Evolutionary conservation across 2,888 invertebrate species (phyloP), one percentile per base, ranked within the genome.

Genomic region (Euzophera pinguis): DNA sequence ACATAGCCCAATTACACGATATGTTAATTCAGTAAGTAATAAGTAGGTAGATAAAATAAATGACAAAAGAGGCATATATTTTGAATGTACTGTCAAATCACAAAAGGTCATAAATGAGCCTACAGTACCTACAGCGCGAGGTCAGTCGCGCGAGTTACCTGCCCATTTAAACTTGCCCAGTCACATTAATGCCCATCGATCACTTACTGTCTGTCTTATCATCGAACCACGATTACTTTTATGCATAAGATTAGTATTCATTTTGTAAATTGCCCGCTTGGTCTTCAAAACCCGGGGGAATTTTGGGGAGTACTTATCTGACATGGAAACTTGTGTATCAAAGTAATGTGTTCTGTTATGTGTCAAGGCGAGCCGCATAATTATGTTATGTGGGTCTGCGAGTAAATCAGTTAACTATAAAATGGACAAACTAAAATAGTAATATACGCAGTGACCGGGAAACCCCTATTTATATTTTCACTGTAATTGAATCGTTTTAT

Each of bases 291-390:
- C n/a, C n/a, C n/a, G n/a, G n/a, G n/a, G n/a, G n/a, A n/a, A n/a
- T n/a, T n/a, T n/a, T n/a, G n/a, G n/a, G n/a, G n/a, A n/a, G n/a
- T n/a, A n/a, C n/a, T n/a, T n/a, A n/a, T n/a, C n/a, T n/a, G n/a
- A n/a, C n/a, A n/a, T n/a, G n/a, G n/a, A n/a, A n/a, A n/a, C n/a
- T n/a, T n/a, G n/a, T n/a, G 29, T 29, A 29, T 6, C 29, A 29
- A 29, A 29, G n/a, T n/a, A n/a, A n/a, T n/a, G n/a, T n/a, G n/a
- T n/a, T n/a, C n/a, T n/a, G n/a, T n/a, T n/a, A n/a, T n/a, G n/a
- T n/a, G 29, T 9, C 50, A 37, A 50, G 41, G 51, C 37, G 41
- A 55, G 41, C 52, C 1, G 34, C 38, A 43, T 53, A 50, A 52
- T 47, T 56, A 51, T 56, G 22, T 22, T 22, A 3, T 22, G 22